Base-by-base conservation (phyloP, 2,888 invertebrate genomes). In the Caenorhabditis panamensis region DNA sequence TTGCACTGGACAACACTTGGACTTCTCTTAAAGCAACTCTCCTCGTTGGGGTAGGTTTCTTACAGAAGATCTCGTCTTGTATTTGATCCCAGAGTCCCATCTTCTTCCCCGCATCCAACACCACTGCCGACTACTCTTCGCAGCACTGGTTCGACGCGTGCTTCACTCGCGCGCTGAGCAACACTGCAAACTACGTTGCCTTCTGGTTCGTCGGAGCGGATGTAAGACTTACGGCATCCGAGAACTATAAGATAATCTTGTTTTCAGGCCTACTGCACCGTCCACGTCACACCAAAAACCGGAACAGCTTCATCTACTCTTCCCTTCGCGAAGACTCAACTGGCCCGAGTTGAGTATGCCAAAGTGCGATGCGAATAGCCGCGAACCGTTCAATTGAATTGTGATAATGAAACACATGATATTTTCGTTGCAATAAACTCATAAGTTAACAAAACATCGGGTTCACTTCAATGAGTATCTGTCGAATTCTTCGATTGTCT, bases 211-310 rank as follows among this genome's bases (percentile, higher is more conserved):
- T 49, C 18, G 49, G 11, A 18, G 49, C 8, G 3, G 22, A 49
- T 20, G 49, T 49, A 11, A 49, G 49, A 49, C 4, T 49, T 1
- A 20, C 49, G 9, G 44, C 13, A 9, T 44, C 8, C 37, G n/a
- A n/a, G n/a, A 31, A 31, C 31, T 31, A 6, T 31, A n/a, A n/a
- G n/a, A 31, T 31, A 4, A 31, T 6, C 31, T 31, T 6, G 9
- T 49, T 49, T 20, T 6, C 20, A 49, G 49, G 49, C 20, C 2
- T 49, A 49, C 49, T 49, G 49, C n/a, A 49, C 49, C 18, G 49
- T 49, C 5, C 22, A 49, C 49, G 8, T 20, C 16, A 16, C 5
- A 5, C 5, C 13, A 5, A 44, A 44, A 20, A 22, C 2, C 6
- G 13, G 13, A 9, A 20, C 49, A 49, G 20, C 3, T 2, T 5